Evolutionary conservation across 1,140 invertebrate species (phyloP).

Genomic region (Gonioctena quinquepunctata): DNA sequence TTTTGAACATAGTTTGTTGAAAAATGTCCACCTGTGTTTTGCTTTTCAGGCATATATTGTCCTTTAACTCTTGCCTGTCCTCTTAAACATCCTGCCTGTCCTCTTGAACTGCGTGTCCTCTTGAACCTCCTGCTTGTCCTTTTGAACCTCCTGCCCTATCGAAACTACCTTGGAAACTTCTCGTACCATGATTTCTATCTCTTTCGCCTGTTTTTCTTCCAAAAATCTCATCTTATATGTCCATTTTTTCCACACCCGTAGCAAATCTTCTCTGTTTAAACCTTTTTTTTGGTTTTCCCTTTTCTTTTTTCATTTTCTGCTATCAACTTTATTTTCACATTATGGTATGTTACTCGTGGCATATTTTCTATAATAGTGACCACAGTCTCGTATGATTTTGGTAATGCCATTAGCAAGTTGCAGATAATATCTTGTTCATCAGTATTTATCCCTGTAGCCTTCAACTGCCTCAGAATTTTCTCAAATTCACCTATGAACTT

Average conservation of each 20-base stretch:
- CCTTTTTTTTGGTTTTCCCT: not conserved
- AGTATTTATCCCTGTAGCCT: slow-evolving; percentile 15
- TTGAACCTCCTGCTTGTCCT: not conserved
- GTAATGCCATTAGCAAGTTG: slow-evolving; percentile 25
- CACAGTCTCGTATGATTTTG: slow-evolving; percentile 30
- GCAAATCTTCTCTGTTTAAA: not conserved
- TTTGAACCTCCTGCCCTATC: no score
- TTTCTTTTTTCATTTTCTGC: not conserved
- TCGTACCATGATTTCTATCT: no score
- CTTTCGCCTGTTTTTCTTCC: not conserved
- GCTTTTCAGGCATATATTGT: not conserved
- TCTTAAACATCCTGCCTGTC: not conserved
- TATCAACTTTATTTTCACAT: slow-evolving; percentile 25
- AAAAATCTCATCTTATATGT: not conserved
- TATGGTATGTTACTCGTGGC: slow-evolving; percentile 1
- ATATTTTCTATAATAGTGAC: slow-evolving; percentile 28
- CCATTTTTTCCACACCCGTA: not conserved
- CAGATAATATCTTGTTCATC: slow-evolving; percentile 27
- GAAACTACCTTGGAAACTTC: no score
- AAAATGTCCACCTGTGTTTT: not conserved
- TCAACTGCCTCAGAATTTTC: slow-evolving; percentile 28
- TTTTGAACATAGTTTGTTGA: not conserved
- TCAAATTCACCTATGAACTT: slow-evolving; percentile 28
- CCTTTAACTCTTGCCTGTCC: not conserved
- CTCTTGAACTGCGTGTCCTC: not conserved